A percentile compares a stretch with the other conserved stretches of the same genome.
These are phyloP conservation scores for Theretra japonica DNA, from an alignment of 2,888 invertebrate genomes.

Conservation along the genomic window DNA sequence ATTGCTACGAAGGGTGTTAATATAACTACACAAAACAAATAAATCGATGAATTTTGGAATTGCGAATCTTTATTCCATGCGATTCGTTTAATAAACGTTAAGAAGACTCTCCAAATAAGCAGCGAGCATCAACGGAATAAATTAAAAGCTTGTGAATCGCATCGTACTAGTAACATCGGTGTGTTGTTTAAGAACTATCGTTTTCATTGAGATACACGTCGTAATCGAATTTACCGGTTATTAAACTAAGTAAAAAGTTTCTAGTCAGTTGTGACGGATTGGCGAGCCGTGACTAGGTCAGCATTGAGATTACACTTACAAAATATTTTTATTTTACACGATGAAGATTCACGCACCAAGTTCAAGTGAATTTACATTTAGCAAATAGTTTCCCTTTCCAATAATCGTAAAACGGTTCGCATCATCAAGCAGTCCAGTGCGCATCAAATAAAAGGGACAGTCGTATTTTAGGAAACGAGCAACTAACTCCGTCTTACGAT, in stretches of 20 bases:
- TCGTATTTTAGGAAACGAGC: slow-evolving; percentile 20
- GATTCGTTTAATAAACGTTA: no score
- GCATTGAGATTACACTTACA: neutral
- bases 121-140: no score
- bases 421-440: slow-evolving; percentile 6
- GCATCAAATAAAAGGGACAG: slow-evolving; percentile 17
- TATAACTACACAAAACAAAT: no score
- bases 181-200: slow-evolving; percentile 61
- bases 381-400: slow-evolving; percentile 24
- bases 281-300: slow-evolving; percentile 59
- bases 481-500: slow-evolving; percentile 18
- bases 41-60: no score
- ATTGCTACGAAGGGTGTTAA: no score
- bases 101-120: no score
- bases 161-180: slow-evolving; percentile 32
- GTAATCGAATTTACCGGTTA: slow-evolving; percentile 81
- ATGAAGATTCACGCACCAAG: neutral
- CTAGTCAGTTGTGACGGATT: slow-evolving; percentile 59
- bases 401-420: slow-evolving; percentile 20
- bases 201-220: slow-evolving; percentile 68
- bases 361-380: slow-evolving; percentile 19
- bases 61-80: no score
- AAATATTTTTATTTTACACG: neutral
- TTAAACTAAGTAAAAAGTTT: slow-evolving; percentile 65
- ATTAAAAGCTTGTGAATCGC: slow-evolving; percentile 26